phyloP scores from a whole-genome alignment of 2,888 invertebrate species.

The Melieria picta region DNA sequence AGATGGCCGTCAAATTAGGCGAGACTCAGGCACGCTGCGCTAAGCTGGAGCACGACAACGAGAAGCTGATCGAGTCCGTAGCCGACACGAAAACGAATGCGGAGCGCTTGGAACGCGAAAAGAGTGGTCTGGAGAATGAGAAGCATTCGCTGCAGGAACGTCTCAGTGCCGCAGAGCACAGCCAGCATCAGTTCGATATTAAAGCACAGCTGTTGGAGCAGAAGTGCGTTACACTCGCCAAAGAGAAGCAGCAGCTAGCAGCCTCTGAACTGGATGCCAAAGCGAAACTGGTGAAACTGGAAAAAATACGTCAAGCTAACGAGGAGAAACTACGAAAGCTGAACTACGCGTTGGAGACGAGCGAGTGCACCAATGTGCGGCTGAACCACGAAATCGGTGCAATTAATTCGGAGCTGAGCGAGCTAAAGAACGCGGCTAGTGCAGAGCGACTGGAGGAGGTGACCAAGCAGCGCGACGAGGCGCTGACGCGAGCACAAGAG shows the following conservation, averaged over 20 bases:
- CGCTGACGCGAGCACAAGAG: slow-evolving; percentile 37
- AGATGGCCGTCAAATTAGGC: slow-evolving; percentile 50
- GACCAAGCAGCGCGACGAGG: slow-evolving; percentile 38
- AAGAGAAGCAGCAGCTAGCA: slow-evolving; percentile 46
- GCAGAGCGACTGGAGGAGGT: slow-evolving; percentile 40
- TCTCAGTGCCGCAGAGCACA: slow-evolving; percentile 41
- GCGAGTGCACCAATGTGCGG: slow-evolving; percentile 50
- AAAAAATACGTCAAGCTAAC: slow-evolving; percentile 47
- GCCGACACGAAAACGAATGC: slow-evolving; percentile 36
- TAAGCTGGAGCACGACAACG: slow-evolving; percentile 50
- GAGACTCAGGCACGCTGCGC: slow-evolving; percentile 49
- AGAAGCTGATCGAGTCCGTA: slow-evolving; percentile 41
- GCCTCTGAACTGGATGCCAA: slow-evolving; percentile 46
- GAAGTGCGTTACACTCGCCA: slow-evolving; percentile 38
- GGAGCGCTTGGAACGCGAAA: slow-evolving; percentile 45
- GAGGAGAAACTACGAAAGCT: slow-evolving; percentile 51
- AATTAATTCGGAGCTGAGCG: slow-evolving; percentile 49
- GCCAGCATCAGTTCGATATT: slow-evolving; percentile 44
- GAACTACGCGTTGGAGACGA: slow-evolving; percentile 41
- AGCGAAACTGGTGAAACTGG: slow-evolving; percentile 45
- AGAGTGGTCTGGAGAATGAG: slow-evolving; percentile 43
- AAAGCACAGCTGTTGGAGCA: slow-evolving; percentile 45
- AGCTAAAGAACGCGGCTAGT: slow-evolving; percentile 36
- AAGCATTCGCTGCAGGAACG: slow-evolving; percentile 47
- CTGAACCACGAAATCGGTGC: slow-evolving; percentile 54